Evolutionary conservation across 92 coral and sea anemone genomes (phyloP), one percentile per base, ranked within the genome.

Genomic region (Palythoa heliodiscus): DNA sequence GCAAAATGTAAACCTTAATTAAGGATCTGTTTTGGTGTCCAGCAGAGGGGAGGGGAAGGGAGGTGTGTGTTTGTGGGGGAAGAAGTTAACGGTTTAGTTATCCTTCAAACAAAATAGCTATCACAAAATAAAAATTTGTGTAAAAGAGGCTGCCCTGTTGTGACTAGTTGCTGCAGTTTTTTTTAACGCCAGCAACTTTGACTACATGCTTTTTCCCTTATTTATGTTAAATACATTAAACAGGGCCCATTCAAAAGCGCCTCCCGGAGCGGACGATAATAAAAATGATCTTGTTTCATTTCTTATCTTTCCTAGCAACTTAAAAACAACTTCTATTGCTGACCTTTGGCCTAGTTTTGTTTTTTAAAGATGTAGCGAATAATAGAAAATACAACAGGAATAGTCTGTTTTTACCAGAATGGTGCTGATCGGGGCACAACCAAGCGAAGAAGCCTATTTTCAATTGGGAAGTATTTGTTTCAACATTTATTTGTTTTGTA

Each of bases 281-380:
- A 55, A 55, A 52, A 55, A 55, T 55, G 14, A 55, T 55, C 16
- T 12, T 55, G 61, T 55, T 5, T 55, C 16, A 55, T 3, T 55
- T 55, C 61, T 55, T 55, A 55, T 55, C 61, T 55, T 55, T 55
- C 61, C 61, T 55, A 9, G 61, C 61, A 55, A 55, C 19, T 55
- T 12, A 52, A 50, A 24, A 35, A 5, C 52, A 47, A 48, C 47
- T 37, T n/a, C 63, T 22, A 63, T 40, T 60, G 40, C 13, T 80
- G 84, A 80, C 84, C 84, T 80, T 80, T 80, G 66, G 84, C 74
- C 74, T 39, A 4, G 5, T n/a, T 80, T 40, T 38, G 25, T 19
- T 78, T 66, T 23, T n/a, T 16, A 10, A 68, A 43, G 20, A 25
- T 47, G n/a, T 16, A 63, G 40, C 75, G 40, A 22, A 80, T 58